Conservation (phyloP, 2,797 vertebrate genomes). For the Gallinago nigripennis region DNA sequence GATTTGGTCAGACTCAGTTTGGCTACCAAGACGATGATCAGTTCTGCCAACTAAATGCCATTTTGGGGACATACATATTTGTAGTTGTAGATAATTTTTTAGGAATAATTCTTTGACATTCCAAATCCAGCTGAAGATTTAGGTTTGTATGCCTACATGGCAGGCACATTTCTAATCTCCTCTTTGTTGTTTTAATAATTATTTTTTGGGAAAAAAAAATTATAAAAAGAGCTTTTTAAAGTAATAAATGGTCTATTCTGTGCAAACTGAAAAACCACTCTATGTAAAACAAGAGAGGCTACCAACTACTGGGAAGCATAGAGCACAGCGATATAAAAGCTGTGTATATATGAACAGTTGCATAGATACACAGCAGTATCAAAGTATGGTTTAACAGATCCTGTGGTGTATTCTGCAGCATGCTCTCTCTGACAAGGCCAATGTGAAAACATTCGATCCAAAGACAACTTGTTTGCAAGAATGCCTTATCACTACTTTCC, state of each 20-base stretch:
- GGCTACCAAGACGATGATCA: constrained; percentile 1
- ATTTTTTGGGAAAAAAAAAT: not conserved
- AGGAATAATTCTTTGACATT: constrained; percentile 13
- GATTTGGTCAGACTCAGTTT: constrained; percentile 44
- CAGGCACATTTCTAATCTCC: not conserved
- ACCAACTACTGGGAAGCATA: not conserved
- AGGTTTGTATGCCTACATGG: not conserved
- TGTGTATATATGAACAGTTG: not conserved
- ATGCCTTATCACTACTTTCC: constrained; percentile 97
- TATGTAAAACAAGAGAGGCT: not conserved
- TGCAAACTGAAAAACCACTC: not conserved
- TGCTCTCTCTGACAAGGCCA: constrained; percentile 91
- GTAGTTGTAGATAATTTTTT: constrained; percentile 35
- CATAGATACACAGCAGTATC: not conserved
- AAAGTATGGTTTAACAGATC: constrained; percentile 7
- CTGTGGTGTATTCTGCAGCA: constrained; percentile 83
- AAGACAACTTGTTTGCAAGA: constrained; percentile 92
- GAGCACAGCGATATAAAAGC: not conserved
- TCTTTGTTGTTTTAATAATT: constrained; percentile 25
- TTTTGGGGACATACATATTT: constrained; percentile 28
- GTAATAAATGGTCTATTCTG: not conserved
- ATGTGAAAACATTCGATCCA: constrained; percentile 92
- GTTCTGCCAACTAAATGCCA: constrained; percentile 55
- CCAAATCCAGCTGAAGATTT: constrained; percentile 21
- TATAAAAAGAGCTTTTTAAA: not conserved